These are phyloP conservation scores for Triplophysa rosa DNA, from an alignment of 2,113 vertebrate species.

Conservation along the genomic window DNA sequence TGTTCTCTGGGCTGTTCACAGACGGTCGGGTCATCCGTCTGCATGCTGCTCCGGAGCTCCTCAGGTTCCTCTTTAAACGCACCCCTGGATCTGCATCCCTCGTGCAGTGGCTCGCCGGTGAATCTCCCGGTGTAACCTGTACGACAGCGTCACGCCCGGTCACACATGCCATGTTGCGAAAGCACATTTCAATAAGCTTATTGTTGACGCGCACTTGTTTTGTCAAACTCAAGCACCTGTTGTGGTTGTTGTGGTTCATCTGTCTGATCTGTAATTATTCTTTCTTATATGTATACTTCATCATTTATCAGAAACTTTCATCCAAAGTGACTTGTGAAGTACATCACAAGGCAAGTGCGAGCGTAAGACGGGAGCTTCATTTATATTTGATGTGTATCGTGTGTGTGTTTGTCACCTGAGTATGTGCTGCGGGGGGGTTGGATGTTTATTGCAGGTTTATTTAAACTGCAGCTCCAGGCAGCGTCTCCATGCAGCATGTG, in stretches of 20 bases:
- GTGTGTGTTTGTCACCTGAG: background rate
- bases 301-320: too few species aligned
- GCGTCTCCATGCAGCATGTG: conserved; percentile 76
- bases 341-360: too few species aligned
- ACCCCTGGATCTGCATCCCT: conserved; percentile 55
- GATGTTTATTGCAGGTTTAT: conserved; percentile 65
- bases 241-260: too few species aligned
- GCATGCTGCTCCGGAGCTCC: conserved; percentile 48
- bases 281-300: background rate
- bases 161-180: too few species aligned
- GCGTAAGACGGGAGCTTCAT: too few species aligned
- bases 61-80: conserved; percentile 78
- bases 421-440: conserved; percentile 59
- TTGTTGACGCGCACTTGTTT: too few species aligned
- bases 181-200: too few species aligned
- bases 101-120: conserved; percentile 61
- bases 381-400: too few species aligned
- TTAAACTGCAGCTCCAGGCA: conserved; percentile 80
- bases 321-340: too few species aligned
- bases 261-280: background rate
- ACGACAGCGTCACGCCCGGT: background rate
- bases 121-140: background rate
- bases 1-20: conserved; percentile 71
- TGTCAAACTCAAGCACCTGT: too few species aligned
- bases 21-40: conserved; percentile 64